A percentile compares a stretch with the other conserved stretches of the same genome.
Evolutionary conservation across 2,888 invertebrate genomes (phyloP).

Genomic region (Linnaemya tessellans): DNA sequence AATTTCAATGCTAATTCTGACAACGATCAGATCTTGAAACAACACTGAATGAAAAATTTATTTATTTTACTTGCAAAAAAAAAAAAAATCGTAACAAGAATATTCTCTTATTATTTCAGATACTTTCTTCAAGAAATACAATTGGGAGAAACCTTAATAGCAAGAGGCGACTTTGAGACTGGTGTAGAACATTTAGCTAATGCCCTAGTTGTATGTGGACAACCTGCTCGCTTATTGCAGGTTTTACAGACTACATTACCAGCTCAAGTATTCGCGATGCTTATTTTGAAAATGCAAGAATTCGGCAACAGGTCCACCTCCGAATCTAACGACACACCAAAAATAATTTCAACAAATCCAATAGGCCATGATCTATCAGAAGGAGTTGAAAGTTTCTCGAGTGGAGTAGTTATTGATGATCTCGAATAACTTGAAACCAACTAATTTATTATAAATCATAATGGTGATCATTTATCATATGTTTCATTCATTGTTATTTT

Average conservation of each 20-base stretch:
- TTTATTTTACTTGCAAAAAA: no score
- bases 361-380: conserved; percentile 75
- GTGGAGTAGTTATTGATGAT: conserved; percentile 79
- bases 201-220: conserved; percentile 98
- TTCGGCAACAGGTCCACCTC: conserved; percentile 79
- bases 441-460: conserved; percentile 1
- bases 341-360: conserved; percentile 74
- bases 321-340: conserved; percentile 78
- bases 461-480: conserved; percentile 20
- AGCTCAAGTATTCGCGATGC: conserved; percentile 95
- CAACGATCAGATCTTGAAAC: no score
- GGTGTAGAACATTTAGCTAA: conserved; percentile 98
- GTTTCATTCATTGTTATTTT: conserved; percentile 34
- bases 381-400: conserved; percentile 76
- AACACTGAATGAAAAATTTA: no score
- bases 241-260: conserved; percentile 96
- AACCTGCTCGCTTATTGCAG: conserved; percentile 84
- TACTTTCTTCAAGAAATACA: conserved; percentile 91
- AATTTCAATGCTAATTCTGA: no score
- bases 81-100: no score
- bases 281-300: conserved; percentile 88
- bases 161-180: conserved; percentile 92
- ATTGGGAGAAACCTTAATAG: conserved; percentile 95
- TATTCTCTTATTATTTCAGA: conserved; percentile 75
- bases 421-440: conserved; percentile 77